A percentile compares a stretch with the other conserved stretches of the same genome.
phyloP scores from a whole-genome alignment of 2,888 invertebrate genomes.

The Apodemia hepburni region DNA sequence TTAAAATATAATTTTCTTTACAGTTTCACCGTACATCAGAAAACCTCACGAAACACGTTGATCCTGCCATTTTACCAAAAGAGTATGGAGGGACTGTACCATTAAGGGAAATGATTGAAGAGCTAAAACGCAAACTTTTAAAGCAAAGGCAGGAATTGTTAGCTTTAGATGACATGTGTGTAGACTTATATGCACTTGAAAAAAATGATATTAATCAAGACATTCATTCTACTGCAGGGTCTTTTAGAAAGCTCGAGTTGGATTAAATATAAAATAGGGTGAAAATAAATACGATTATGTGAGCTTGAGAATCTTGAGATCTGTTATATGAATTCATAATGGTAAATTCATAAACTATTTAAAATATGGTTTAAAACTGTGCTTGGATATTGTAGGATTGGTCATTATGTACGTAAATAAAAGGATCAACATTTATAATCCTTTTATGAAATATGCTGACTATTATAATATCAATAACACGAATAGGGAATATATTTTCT shows the following conservation, averaged over 20 bases:
- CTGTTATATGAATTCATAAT: neutral
- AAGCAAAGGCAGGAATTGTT: conserved; percentile 83
- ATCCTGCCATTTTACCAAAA: conserved; percentile 88
- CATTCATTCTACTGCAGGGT: conserved; percentile 88
- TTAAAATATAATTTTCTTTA: conserved; percentile 32
- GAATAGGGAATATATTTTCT: neutral
- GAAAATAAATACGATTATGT: neutral
- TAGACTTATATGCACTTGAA: conserved; percentile 82
- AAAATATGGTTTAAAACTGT: neutral
- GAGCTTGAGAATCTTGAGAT: neutral
- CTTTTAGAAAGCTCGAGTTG: conserved; percentile 91
- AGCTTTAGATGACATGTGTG: conserved; percentile 87
- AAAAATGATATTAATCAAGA: conserved; percentile 83
- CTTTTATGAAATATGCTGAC: neutral
- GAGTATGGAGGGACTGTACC: conserved; percentile 94
- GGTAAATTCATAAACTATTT: neutral
- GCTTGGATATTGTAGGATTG: neutral
- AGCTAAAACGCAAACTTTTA: conserved; percentile 83
- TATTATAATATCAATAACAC: neutral
- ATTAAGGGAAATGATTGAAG: conserved; percentile 89
- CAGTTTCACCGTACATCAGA: conserved; percentile 88
- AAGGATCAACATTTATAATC: no score
- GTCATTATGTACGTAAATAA: neutral
- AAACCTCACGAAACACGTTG: conserved; percentile 85
- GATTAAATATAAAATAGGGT: conserved; percentile 73